Base-by-base conservation (phyloP, 2,797 vertebrate genomes). In the Spinus pinus region DNA sequence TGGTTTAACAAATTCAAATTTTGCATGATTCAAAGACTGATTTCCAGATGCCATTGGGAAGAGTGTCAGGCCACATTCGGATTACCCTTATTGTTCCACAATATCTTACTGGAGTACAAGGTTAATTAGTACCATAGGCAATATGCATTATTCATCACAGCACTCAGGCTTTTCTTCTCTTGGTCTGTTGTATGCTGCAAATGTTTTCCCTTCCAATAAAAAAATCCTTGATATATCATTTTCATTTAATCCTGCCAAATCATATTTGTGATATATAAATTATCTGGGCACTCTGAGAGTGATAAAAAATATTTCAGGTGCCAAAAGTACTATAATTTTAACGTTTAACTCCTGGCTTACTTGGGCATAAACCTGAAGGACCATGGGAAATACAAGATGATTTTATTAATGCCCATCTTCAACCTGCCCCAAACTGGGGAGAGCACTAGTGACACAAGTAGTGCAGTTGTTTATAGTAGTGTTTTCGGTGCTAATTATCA, bases 121-220 rank as follows among this genome's bases (percentile, higher is more conserved):
- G 98, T 98, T 98, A 98, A 98, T 98, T 97, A 98, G 95, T 93
- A 97, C 97, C 88, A 95, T 96, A 94, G 96, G 97, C 93, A 33
- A 88, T 84, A 97, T 97, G 88, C 95, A 97, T 97, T 97, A 98
- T 97, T 98, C 96, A 97, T 97, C 50, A 50, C 56, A 87, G 92
- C 94, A 97, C 88, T 97, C 96, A 97, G 86, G 69, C 81, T 94
- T 97, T 96, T 94, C 91, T 97, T 97, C 93, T 97, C 46, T 64
- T 87, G 73, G 66, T 88, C 86, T 93, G 95, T 96, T 95, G 96
- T 93, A 61, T 23, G 70, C 69, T 65, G 75, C 80, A 91, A 92
- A 96, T 94, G 91, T 77, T 97, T 96, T 92, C 64, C 61, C 58
- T 87, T 94, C 57, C 87, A 88, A 56, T 90, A 96, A 96, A 94